Percentiles rank a stretch among this genome's conserved stretches.
Conservation (phyloP, 2,888 invertebrate genomes). For the Agrenia bidenticulata region DNA sequence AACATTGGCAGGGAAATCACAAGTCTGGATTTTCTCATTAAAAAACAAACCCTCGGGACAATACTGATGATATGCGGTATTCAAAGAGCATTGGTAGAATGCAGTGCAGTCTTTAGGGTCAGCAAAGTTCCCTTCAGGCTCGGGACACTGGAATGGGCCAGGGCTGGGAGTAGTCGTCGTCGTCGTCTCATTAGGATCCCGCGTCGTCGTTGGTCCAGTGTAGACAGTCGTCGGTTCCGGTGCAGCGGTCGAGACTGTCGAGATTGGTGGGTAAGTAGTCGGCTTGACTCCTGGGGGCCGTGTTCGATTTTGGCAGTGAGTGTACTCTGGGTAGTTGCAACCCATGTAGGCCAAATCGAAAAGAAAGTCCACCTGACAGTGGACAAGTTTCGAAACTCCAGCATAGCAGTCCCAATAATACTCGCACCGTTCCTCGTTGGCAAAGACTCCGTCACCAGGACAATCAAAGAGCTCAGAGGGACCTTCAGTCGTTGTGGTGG, state of each 20-base stretch:
- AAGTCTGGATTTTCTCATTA: constrained; percentile 14
- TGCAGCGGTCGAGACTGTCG: neutral
- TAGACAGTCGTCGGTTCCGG: constrained; percentile 3
- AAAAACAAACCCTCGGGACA: constrained; percentile 35
- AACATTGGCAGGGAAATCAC: constrained; percentile 35
- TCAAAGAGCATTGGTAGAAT: constrained; percentile 18
- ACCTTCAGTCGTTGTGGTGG: neutral
- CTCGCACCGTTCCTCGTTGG: constrained; percentile 21
- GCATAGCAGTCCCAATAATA: constrained; percentile 33
- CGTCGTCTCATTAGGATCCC: constrained; percentile 16
- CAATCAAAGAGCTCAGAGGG: neutral
- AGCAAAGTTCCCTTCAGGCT: constrained; percentile 25
- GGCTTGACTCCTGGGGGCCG: constrained; percentile 22
- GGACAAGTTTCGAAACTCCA: constrained; percentile 15
- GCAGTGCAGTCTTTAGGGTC: constrained; percentile 27
- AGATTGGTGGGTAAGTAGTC: constrained; percentile 13
- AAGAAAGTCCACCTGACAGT: constrained; percentile 24
- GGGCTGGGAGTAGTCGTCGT: constrained; percentile 1
- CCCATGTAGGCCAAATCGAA: constrained; percentile 32
- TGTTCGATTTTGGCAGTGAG: constrained; percentile 27
- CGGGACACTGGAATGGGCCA: constrained; percentile 26
- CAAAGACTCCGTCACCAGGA: constrained; percentile 3
- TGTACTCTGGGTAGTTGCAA: constrained; percentile 33
- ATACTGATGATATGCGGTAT: constrained; percentile 7
- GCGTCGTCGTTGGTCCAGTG: constrained; percentile 20